phyloP scores from a whole-genome alignment of 1,140 invertebrate genomes.

The Sitobion miscanthi region DNA sequence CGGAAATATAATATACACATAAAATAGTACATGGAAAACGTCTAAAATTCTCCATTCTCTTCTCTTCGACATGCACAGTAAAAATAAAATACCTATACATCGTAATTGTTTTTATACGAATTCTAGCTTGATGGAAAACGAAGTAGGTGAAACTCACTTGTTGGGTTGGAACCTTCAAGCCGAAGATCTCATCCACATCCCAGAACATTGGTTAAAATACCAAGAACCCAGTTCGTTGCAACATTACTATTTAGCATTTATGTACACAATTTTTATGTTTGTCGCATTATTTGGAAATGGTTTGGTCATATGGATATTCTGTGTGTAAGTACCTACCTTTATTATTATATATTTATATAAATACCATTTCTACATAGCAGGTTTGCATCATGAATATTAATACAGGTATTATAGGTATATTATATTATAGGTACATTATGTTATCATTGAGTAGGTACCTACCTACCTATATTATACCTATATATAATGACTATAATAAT shows the following conservation, averaged over 20 bases:
- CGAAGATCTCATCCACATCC: slow-evolving; percentile 77
- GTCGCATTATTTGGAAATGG: slow-evolving; percentile 83
- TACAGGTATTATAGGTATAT: no score
- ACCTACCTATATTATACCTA: no score
- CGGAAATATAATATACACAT: not conserved
- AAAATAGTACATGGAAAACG: not conserved
- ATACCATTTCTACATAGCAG: not conserved
- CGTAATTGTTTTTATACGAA: not conserved
- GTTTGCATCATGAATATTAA: not conserved
- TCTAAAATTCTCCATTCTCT: not conserved
- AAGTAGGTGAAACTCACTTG: slow-evolving; percentile 63
- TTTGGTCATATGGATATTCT: slow-evolving; percentile 88
- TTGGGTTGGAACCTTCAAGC: slow-evolving; percentile 79
- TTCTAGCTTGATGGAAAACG: slow-evolving; percentile 37
- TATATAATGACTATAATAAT: no score
- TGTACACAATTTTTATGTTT: slow-evolving; percentile 83
- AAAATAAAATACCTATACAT: not conserved
- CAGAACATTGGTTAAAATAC: slow-evolving; percentile 82
- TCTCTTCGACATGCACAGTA: not conserved
- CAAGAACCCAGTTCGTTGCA: slow-evolving; percentile 80
- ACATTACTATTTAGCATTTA: slow-evolving; percentile 80
- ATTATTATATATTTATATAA: not conserved
- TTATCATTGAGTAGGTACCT: no score
- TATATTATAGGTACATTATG: no score
- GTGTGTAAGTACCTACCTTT: slow-evolving; percentile 68